phyloP scores from a whole-genome alignment of 2,888 invertebrate genomes.

The Meliscaeva auricollis region DNA sequence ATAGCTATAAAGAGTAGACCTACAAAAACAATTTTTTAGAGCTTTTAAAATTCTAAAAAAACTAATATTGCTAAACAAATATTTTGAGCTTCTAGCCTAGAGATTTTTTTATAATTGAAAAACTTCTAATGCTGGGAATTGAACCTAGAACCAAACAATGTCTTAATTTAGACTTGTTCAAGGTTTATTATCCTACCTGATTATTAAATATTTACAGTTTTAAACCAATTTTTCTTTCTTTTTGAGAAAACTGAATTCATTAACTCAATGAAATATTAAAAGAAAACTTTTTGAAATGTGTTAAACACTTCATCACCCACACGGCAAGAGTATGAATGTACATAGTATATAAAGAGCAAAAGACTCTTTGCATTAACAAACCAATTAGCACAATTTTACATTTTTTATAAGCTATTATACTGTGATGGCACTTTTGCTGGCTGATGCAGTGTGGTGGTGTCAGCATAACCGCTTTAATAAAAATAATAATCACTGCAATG shows the following conservation, averaged over 20 bases:
- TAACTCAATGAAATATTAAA: constrained; percentile 43
- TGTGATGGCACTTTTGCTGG: constrained; percentile 56
- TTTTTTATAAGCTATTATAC: constrained; percentile 67
- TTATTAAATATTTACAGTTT: too few species aligned
- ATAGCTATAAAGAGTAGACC: too few species aligned
- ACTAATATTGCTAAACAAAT: too few species aligned
- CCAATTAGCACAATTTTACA: constrained; percentile 76
- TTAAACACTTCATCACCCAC: constrained; percentile 24
- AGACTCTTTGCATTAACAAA: constrained; percentile 50
- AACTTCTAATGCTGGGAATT: too few species aligned
- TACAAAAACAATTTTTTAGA: too few species aligned
- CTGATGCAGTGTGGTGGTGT: constrained; percentile 42
- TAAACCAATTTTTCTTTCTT: too few species aligned
- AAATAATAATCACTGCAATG: constrained; percentile 47
- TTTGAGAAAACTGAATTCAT: constrained; percentile 17
- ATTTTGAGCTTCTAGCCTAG: too few species aligned
- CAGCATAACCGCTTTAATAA: constrained; percentile 66
- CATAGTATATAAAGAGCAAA: background rate
- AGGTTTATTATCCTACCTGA: too few species aligned
- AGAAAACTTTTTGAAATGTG: constrained; percentile 27
- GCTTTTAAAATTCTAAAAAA: too few species aligned
- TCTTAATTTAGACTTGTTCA: too few species aligned
- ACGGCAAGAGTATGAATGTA: background rate
- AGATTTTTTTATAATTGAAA: too few species aligned
- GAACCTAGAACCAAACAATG: too few species aligned